Conservation (phyloP, 1,140 invertebrate genomes). For the Zaprionus nigranus region DNA sequence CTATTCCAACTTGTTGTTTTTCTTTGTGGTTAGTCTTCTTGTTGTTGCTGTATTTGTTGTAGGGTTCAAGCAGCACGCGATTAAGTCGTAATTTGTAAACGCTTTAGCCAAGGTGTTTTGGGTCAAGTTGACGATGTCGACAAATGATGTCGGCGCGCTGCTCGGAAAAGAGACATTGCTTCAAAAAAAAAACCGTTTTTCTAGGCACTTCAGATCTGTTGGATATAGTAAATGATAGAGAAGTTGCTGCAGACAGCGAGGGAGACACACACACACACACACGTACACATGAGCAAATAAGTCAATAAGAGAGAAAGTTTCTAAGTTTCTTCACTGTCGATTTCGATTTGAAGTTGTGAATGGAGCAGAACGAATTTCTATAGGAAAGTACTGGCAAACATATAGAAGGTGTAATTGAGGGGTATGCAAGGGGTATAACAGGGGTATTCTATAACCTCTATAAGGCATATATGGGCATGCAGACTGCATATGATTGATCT, state of each 20-base stretch:
- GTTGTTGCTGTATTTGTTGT: constrained; percentile 25
- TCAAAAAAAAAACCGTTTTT: constrained; percentile 38
- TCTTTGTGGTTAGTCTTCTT: constrained; percentile 32
- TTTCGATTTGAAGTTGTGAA: not conserved
- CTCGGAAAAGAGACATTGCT: constrained; percentile 14
- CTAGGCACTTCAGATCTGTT: constrained; percentile 27
- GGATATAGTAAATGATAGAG: not conserved
- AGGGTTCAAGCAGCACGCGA: constrained; percentile 71
- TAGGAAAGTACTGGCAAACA: not conserved
- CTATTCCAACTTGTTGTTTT: constrained; percentile 7
- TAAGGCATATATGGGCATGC: not conserved
- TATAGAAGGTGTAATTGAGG: too few relatives aligned
- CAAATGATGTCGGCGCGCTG: constrained; percentile 23
- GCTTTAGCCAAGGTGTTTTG: constrained; percentile 73
- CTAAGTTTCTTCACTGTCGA: constrained; percentile 3
- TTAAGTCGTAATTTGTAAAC: constrained; percentile 76
- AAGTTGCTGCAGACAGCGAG: not conserved
- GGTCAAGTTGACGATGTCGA: constrained; percentile 65
- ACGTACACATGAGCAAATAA: not conserved
- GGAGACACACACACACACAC: not conserved
- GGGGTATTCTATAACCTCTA: not conserved
- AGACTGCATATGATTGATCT: constrained; percentile 1
- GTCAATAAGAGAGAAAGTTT: constrained; percentile 11
- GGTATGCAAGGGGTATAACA: not conserved
- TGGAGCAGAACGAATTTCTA: not conserved